Conservation (phyloP, 2,797 vertebrate genomes). For the Chrysocyon brachyurus region DNA sequence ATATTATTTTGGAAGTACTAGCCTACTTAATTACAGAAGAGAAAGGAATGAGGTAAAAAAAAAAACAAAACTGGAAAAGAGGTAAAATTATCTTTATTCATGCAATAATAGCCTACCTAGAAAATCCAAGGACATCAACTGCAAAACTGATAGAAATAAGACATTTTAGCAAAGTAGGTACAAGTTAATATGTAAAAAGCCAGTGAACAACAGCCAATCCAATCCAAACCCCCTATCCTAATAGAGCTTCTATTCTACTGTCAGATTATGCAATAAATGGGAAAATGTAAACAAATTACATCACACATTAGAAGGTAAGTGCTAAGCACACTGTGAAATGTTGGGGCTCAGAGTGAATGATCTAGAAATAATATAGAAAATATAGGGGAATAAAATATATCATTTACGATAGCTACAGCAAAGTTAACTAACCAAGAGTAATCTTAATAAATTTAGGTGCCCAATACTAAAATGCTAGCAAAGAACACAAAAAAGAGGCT, state of each 20-base stretch:
- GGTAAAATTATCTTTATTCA: slow-evolving; percentile 42
- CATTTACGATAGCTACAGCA: slow-evolving; percentile 16
- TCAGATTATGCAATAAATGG: too few species aligned
- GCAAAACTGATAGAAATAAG: slow-evolving; percentile 43
- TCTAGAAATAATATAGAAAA: background rate
- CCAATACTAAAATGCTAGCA: background rate
- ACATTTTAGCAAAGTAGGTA: slow-evolving; percentile 44
- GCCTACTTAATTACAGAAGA: background rate
- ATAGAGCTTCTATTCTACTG: too few species aligned
- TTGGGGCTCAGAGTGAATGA: too few species aligned
- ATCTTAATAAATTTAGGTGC: slow-evolving; percentile 43
- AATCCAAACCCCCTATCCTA: too few species aligned
- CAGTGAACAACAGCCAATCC: background rate
- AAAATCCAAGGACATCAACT: slow-evolving; percentile 43
- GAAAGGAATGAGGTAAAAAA: slow-evolving; percentile 27
- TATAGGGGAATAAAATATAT: slow-evolving; percentile 46
- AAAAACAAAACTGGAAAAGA: background rate
- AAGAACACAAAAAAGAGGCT: slow-evolving; percentile 2
- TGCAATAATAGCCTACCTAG: background rate
- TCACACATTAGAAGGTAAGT: too few species aligned
- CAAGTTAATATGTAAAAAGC: slow-evolving; percentile 8
- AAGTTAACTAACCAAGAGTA: slow-evolving; percentile 48
- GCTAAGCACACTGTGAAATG: too few species aligned
- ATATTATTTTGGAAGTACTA: slow-evolving; percentile 43
- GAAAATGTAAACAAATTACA: too few species aligned